Conservation (phyloP, 2,797 vertebrate genomes). For the Pygocentrus nattereri region DNA sequence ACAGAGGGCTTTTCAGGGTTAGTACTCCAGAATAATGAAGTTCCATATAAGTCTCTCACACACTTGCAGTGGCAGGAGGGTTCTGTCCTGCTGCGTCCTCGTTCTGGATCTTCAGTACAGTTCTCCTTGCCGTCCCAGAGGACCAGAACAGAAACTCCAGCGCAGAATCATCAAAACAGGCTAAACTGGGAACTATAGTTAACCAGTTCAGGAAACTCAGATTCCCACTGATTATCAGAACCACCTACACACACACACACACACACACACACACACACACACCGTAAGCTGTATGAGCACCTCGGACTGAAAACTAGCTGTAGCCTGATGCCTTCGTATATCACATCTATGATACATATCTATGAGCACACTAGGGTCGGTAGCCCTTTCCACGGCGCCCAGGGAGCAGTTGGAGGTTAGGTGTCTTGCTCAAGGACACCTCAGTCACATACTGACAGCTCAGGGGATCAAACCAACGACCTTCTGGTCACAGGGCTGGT, state of each 20-base stretch:
- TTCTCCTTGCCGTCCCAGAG: slow-evolving; percentile 64
- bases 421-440: too few relatives aligned
- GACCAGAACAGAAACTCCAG: slow-evolving; percentile 82
- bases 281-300: too few relatives aligned
- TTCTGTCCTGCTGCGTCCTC: slow-evolving; percentile 44
- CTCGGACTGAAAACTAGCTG: too few relatives aligned
- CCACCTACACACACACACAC: slow-evolving; percentile 72
- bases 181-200: slow-evolving; percentile 91
- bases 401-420: too few relatives aligned
- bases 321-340: too few relatives aligned
- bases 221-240: slow-evolving; percentile 91
- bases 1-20: neutral
- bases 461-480: too few relatives aligned
- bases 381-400: too few relatives aligned
- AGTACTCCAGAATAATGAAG: too few relatives aligned
- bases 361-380: too few relatives aligned
- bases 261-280: neutral
- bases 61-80: slow-evolving; percentile 66
- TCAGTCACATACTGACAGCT: too few relatives aligned
- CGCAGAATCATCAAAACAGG: slow-evolving; percentile 90
- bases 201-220: slow-evolving; percentile 98
- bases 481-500: too few relatives aligned
- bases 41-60: neutral
- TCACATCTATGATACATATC: too few relatives aligned
- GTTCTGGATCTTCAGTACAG: slow-evolving; percentile 72